phyloP scores from a whole-genome alignment of 2,888 invertebrate species.

The Volucella bombylans region DNA sequence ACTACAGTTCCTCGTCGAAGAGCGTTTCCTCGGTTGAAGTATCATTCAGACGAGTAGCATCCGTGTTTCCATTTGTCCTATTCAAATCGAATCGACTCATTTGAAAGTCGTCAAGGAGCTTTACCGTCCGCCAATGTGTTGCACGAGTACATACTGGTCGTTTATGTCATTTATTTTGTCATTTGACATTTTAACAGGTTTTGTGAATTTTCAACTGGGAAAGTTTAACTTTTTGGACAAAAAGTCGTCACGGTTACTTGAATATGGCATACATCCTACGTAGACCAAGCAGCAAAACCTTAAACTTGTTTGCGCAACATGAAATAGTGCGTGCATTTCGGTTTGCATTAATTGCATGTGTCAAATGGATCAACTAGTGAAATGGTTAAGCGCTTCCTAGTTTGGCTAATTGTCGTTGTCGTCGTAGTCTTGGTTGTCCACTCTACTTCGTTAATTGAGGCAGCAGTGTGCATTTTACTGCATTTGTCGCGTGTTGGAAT shows the following conservation, averaged over 20 bases:
- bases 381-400: slow-evolving; percentile 43
- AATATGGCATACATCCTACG: slow-evolving; percentile 9
- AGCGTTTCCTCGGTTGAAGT: no score
- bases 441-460: slow-evolving; percentile 53
- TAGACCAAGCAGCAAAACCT: not conserved
- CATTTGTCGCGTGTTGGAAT: slow-evolving; percentile 58
- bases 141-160: not conserved
- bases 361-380: slow-evolving; percentile 43
- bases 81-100: no score
- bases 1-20: no score
- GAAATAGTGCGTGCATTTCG: not conserved
- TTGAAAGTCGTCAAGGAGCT: no score
- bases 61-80: no score
- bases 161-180: slow-evolving; percentile 11
- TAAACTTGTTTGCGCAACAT: not conserved
- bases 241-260: not conserved
- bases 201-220: not conserved
- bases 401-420: slow-evolving; percentile 44
- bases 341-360: slow-evolving; percentile 29
- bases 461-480: slow-evolving; percentile 29
- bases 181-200: slow-evolving; percentile 1
- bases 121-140: no score
- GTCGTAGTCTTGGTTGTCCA: not conserved
- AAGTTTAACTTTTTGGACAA: not conserved
- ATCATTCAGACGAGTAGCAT: no score